Evolutionary conservation across 1,140 invertebrate genomes (phyloP).

Genomic region (Drosophila bipectinata): DNA sequence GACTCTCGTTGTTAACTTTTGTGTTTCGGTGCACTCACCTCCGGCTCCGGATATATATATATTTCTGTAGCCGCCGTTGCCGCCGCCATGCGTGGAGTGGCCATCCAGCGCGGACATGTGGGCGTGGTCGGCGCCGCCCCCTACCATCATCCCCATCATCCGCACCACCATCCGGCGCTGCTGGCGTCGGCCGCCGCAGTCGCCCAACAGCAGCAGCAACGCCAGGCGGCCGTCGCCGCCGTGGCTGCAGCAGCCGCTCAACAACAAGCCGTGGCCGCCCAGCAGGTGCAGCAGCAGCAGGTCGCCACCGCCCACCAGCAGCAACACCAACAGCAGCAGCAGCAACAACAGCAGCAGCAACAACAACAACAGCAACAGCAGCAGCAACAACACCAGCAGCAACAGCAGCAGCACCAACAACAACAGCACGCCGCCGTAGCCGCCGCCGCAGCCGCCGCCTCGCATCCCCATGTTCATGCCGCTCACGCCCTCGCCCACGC

Average conservation of each 20-base stretch:
- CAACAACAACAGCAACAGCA: conserved; percentile 83
- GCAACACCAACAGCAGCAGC: conserved; percentile 48
- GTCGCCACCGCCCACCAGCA: conserved; percentile 86
- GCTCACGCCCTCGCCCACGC: conserved; percentile 56
- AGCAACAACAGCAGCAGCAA: conserved; percentile 63
- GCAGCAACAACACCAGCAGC: conserved; percentile 64
- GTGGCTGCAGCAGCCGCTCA: conserved; percentile 86
- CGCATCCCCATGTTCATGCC: conserved; percentile 63
- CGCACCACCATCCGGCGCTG: conserved; percentile 86
- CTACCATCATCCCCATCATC: conserved; percentile 85
- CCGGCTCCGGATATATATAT: conserved; percentile 6
- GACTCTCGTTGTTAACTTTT: conserved; percentile 30
- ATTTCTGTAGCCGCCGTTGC: conserved; percentile 80
- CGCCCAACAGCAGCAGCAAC: conserved; percentile 86
- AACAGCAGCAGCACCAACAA: conserved; percentile 65
- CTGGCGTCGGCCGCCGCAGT: conserved; percentile 86
- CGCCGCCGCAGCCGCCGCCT: conserved; percentile 57
- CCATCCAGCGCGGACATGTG: conserved; percentile 88
- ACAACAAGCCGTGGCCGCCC: conserved; percentile 87
- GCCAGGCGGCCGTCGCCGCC: conserved; percentile 88
- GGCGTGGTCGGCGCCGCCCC: conserved; percentile 85
- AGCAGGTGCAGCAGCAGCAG: conserved; percentile 84
- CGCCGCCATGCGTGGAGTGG: conserved; percentile 88
- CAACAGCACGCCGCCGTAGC: conserved; percentile 62
- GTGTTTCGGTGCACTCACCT: conserved; percentile 43